Evolutionary conservation across 1,140 invertebrate species (phyloP).

Genomic region (Wiebesia pumilae): DNA sequence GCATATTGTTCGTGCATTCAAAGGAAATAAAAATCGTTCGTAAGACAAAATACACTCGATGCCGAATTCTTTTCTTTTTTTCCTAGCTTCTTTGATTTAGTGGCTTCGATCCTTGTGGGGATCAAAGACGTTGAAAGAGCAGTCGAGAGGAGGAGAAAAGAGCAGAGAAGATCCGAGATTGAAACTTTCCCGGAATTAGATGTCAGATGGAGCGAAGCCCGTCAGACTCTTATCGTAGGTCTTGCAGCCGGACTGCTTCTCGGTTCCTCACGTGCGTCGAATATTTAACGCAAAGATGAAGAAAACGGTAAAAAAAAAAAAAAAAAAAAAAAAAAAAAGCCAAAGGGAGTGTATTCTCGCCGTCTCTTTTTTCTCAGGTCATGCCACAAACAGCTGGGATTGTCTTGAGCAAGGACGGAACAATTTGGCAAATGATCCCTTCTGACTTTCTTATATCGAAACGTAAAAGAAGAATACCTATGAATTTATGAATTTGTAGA

Average conservation of each 20-base stretch:
- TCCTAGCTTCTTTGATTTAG: slow-evolving; percentile 59
- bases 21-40: background rate
- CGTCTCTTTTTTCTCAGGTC: background rate
- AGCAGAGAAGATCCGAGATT: slow-evolving; percentile 61
- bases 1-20: background rate
- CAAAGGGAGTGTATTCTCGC: slow-evolving; percentile 36
- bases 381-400: background rate
- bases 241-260: slow-evolving; percentile 53
- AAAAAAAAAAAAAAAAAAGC: slow-evolving; percentile 54
- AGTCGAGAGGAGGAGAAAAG: slow-evolving; percentile 15
- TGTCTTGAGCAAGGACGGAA: background rate
- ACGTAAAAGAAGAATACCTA: too few species aligned
- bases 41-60: background rate
- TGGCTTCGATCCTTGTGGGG: slow-evolving; percentile 61
- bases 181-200: slow-evolving; percentile 70
- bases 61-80: background rate
- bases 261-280: slow-evolving; percentile 60
- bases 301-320: slow-evolving; percentile 50
- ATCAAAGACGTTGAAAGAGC: slow-evolving; percentile 51
- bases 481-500: too few species aligned
- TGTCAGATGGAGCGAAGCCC: slow-evolving; percentile 64
- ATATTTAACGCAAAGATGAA: slow-evolving; percentile 63
- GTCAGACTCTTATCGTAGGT: slow-evolving; percentile 66
- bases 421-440: background rate
- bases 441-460: background rate